Evolutionary conservation across 2,888 invertebrate species (phyloP), one percentile per base, ranked within the genome.

Genomic region (Nymphalis polychloros): DNA sequence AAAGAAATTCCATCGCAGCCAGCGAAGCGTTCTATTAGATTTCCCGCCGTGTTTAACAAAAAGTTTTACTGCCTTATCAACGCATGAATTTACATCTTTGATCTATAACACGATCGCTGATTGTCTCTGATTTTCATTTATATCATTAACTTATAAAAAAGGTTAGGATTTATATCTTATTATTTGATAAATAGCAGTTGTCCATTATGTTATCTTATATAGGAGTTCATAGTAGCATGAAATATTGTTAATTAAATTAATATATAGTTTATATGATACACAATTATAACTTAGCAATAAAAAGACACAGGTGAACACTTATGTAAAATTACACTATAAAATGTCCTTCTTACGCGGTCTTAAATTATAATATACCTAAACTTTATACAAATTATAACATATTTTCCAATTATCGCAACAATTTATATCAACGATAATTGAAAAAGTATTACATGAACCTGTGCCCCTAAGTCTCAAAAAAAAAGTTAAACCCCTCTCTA

Each of bases 61-160:
- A 84, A 52, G 52, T 83, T 85, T 87, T 87, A 89, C 89, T 84
- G 81, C 83, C 82, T 89, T 88, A 88, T 81, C 78, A 76, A 73
- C 84, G 86, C 84, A 76, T 80, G 81, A 84, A 79, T 85, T 81
- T 78, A 74, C 79, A 76, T 77, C 86, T 87, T 89, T 89, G 87
- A 90, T 88, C 84, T 84, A 82, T 83, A 80, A 79, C 41, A 41
- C 82, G 81, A 80, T 81, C 47, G 59, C 67, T 71, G 73, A 73
- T 72, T 73, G 68, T 70, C 68, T 59, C 65, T 64, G 59, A 55
- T 47, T 41, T 65, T 13, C 46, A 67, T 69, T 67, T 59, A 66
- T 69, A 59, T 59, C 59, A 47, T 50, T 52, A 67, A 61, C 20
- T 50, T n/a, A 19, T 23, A 55, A 50, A 60, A 55, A 50, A 50